A percentile compares a stretch with the other conserved stretches of the same genome.
These are phyloP conservation scores for Aradus depressus DNA, from an alignment of 2,888 invertebrate species.

Conservation along the genomic window DNA sequence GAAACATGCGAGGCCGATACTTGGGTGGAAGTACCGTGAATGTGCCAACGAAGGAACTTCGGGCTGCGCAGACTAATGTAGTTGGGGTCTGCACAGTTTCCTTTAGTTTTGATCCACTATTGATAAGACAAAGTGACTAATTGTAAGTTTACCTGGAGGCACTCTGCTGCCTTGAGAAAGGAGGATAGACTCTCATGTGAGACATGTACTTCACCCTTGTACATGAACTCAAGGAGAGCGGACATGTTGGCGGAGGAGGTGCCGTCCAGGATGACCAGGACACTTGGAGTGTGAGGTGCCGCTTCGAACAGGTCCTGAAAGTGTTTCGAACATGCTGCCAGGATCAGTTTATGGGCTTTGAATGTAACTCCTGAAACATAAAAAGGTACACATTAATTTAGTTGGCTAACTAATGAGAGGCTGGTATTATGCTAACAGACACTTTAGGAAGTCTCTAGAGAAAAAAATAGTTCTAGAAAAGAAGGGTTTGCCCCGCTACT, in stretches of 20 bases:
- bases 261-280: constrained; percentile 78
- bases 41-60: too few species aligned
- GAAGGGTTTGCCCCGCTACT: background rate
- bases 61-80: too few species aligned
- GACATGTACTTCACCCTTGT: constrained; percentile 87
- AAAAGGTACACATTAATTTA: background rate
- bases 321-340: constrained; percentile 88
- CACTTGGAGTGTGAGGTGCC: constrained; percentile 62
- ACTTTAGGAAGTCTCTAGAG: too few species aligned
- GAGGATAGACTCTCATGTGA: constrained; percentile 84
- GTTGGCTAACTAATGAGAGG: too few species aligned
- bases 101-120: background rate
- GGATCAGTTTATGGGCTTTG: constrained; percentile 80
- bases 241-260: constrained; percentile 84
- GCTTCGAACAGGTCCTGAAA: constrained; percentile 84
- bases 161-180: constrained; percentile 83
- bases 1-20: too few species aligned
- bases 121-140: background rate
- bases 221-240: constrained; percentile 84
- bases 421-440: too few species aligned
- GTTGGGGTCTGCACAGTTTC: background rate
- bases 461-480: too few species aligned
- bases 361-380: constrained; percentile 65
- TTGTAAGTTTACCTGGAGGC: constrained; percentile 74
- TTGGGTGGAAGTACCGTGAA: too few species aligned